Base-by-base conservation (phyloP, 2,888 invertebrate species). In the Aquatica leii region DNA sequence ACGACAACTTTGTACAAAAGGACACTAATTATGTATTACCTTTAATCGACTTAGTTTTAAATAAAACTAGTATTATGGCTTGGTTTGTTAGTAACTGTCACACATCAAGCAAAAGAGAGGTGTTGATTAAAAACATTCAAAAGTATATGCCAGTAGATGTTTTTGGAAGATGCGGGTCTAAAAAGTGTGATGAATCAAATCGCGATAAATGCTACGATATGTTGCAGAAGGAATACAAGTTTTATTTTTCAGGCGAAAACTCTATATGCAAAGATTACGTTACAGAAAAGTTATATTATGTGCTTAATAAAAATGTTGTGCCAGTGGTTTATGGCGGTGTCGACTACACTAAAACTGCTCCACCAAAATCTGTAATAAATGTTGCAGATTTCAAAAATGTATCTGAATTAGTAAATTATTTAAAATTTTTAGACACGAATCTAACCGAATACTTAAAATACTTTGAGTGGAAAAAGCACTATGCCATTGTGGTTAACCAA, bases 171-270 rank as follows among this genome's bases (percentile, higher is more conserved):
- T 91, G 90, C 75, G 88, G 89, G 0, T 68, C 72, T 0, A 69
- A 77, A 1, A 77, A 70, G 72, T 84, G 78, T 12, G 40, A 40
- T n/a, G 40, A 40, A 12, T 12, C 12, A 8, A 20, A 20, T 17
- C 24, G 21, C 2, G 6, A 12, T 12, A 20, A 49, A 12, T 49
- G 49, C 14, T 49, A 49, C 21, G 21, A 49, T 24, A 20, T 49
- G 49, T 2, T 49, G n/a, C 84, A 82, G 69, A 81, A 82, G 48
- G 82, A 85, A 58, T 92, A 91, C 76, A 90, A 87, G 74, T 92
- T 91, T 75, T 91, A 91, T 72, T 77, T 91, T 46, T 85, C 86
- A 0, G 87, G 91, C 73, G 91, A 92, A 78, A 91, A 91, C 77
- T 89, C 90, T 11, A 81, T 90, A 63, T 87, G 90, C 69, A 76